phyloP scores from a whole-genome alignment of 2,113 vertebrate species.

The Speoplatyrhinus poulsoni region DNA sequence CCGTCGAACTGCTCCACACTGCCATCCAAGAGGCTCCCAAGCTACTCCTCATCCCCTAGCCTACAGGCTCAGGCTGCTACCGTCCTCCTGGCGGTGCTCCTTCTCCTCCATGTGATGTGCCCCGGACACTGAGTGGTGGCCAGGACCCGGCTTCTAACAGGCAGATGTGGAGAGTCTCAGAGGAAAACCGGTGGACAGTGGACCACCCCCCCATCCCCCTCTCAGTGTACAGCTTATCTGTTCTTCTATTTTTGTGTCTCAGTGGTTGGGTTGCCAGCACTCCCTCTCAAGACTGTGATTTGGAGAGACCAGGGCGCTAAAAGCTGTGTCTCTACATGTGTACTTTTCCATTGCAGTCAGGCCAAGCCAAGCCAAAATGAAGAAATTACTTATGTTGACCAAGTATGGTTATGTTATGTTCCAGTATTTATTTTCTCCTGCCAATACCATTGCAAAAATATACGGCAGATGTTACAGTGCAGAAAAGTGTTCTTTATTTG shows the following conservation, averaged over 20 bases:
- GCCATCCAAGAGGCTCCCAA: conserved; percentile 64
- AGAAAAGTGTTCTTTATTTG: conserved; percentile 36
- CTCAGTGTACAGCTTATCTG: conserved; percentile 60
- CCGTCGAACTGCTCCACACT: conserved; percentile 66
- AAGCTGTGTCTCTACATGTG: conserved; percentile 57
- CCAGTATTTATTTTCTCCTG: conserved; percentile 36
- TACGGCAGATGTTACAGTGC: conserved; percentile 32
- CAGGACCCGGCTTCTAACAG: conserved; percentile 33
- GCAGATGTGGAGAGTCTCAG: conserved; percentile 36
- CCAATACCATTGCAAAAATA: conserved; percentile 36
- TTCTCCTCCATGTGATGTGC: conserved; percentile 56
- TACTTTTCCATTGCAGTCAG: conserved; percentile 60
- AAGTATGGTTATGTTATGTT: no score
- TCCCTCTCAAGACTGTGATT: conserved; percentile 26
- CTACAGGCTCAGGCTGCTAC: conserved; percentile 40
- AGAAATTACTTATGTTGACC: conserved; percentile 52
- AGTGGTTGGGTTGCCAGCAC: conserved; percentile 16
- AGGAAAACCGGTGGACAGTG: conserved; percentile 20
- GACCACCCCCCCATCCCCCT: conserved; percentile 26
- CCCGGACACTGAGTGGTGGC: conserved; percentile 53
- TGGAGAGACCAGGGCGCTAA: conserved; percentile 13
- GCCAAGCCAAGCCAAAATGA: conserved; percentile 43
- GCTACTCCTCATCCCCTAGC: conserved; percentile 44
- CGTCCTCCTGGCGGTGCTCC: conserved; percentile 55
- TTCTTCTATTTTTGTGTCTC: conserved; percentile 44